Percentiles rank a stretch among this genome's conserved stretches.
Conservation (phyloP, 2,113 vertebrate genomes). For the Chaetodon auriga region DNA sequence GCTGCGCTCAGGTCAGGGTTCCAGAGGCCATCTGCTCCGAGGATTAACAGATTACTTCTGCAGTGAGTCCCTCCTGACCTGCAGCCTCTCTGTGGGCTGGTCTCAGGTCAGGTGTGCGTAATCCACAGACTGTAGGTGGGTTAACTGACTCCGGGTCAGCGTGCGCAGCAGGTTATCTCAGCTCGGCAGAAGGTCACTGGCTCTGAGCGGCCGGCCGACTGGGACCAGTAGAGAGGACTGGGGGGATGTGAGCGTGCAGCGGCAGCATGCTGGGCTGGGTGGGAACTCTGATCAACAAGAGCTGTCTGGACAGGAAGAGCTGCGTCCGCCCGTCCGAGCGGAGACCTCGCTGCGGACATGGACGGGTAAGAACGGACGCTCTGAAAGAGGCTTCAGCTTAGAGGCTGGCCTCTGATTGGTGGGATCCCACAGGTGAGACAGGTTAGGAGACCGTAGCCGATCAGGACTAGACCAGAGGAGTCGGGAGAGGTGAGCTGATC, state of each 20-base stretch:
- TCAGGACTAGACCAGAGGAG: too few species aligned
- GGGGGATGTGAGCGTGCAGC: neutral
- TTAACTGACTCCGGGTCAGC: constrained; percentile 23
- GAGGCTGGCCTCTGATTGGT: constrained; percentile 11
- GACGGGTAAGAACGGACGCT: constrained; percentile 40
- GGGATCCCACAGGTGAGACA: constrained; percentile 4
- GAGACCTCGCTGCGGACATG: constrained; percentile 16
- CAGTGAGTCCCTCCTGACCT: constrained; percentile 14
- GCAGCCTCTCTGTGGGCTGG: too few species aligned
- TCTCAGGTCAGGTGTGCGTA: constrained; percentile 26
- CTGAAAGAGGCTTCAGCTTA: neutral
- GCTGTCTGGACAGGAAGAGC: constrained; percentile 60
- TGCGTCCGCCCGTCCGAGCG: neutral
- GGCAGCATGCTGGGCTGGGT: constrained; percentile 78
- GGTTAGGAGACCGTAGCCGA: neutral
- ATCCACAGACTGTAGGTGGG: neutral
- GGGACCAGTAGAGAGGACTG: neutral
- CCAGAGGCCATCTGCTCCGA: constrained; percentile 66
- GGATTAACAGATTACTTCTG: constrained; percentile 83
- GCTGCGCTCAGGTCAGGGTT: constrained; percentile 18
- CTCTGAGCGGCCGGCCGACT: neutral
- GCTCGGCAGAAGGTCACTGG: neutral
- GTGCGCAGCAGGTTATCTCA: too few species aligned
- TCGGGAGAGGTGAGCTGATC: too few species aligned
- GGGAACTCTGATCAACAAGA: constrained; percentile 73